These are phyloP conservation scores for Triplophysa rosa DNA, from an alignment of 2,113 vertebrate genomes.

Conservation along the genomic window DNA sequence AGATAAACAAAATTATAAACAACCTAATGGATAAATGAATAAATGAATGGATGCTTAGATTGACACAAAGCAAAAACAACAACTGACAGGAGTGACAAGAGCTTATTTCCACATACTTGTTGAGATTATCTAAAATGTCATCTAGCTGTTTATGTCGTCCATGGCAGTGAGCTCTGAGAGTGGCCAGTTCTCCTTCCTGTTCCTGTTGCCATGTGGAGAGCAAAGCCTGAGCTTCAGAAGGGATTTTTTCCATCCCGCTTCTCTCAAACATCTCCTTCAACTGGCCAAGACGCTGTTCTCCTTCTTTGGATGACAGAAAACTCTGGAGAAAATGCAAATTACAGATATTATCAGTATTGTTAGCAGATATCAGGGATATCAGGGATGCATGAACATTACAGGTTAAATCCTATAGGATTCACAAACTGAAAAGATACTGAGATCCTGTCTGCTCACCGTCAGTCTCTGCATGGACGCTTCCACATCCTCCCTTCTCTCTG, in stretches of 20 bases:
- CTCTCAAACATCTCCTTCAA: constrained; percentile 75
- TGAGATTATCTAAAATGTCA: constrained; percentile 70
- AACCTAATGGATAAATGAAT: not conserved
- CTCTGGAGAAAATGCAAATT: constrained; percentile 66
- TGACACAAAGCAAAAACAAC: not conserved
- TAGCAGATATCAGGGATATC: not conserved
- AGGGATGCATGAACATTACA: too few relatives aligned
- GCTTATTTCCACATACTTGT: constrained; percentile 67
- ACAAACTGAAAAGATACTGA: too few relatives aligned
- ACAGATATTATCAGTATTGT: not conserved
- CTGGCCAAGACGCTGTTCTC: constrained; percentile 75
- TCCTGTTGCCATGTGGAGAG: constrained; percentile 77
- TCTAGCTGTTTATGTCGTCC: constrained; percentile 74
- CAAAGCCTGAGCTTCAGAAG: constrained; percentile 73
- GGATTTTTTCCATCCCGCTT: constrained; percentile 73
- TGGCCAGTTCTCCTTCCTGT: constrained; percentile 79
- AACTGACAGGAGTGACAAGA: not conserved
- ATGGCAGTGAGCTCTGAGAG: constrained; percentile 76
- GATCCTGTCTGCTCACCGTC: constrained; percentile 68
- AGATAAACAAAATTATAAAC: constrained; percentile 3
- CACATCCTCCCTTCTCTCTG: constrained; percentile 74
- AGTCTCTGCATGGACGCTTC: constrained; percentile 81
- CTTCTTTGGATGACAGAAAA: constrained; percentile 81
- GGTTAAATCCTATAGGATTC: too few relatives aligned
- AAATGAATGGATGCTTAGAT: not conserved